These are phyloP conservation scores for Podargus strigoides DNA, from an alignment of 2,797 vertebrate genomes.

Conservation along the genomic window DNA sequence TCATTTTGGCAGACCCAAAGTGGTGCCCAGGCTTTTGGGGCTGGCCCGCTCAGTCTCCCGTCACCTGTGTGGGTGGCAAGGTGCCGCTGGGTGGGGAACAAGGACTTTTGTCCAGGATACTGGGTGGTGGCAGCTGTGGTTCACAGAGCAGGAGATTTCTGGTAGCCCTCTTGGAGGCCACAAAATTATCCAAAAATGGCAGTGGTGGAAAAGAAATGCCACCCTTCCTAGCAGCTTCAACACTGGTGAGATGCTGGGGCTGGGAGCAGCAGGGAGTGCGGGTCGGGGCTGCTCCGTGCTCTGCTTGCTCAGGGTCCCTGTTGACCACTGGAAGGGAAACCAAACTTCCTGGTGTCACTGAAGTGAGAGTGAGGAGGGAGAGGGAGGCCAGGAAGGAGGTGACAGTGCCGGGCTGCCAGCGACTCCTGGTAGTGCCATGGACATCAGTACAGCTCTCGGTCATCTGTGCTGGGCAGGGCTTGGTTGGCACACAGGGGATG, in stretches of 20 bases:
- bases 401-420: neutral
- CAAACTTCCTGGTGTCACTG: neutral
- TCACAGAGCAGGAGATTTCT: neutral
- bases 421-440: neutral
- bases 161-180: neutral
- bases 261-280: neutral
- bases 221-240: neutral
- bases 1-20: neutral
- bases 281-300: neutral
- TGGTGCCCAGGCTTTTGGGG: neutral
- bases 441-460: neutral
- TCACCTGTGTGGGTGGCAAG: fast-evolving
- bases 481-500: neutral
- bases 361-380: neutral
- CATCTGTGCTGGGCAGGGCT: neutral
- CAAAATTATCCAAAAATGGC: neutral
- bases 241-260: neutral
- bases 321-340: neutral
- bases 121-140: neutral
- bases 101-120: neutral
- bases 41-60: neutral
- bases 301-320: neutral
- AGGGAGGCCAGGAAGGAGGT: neutral
- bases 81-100: neutral
- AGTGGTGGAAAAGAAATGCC: neutral